Conservation (phyloP, 2,797 vertebrate genomes). For the Chelonia mydas region DNA sequence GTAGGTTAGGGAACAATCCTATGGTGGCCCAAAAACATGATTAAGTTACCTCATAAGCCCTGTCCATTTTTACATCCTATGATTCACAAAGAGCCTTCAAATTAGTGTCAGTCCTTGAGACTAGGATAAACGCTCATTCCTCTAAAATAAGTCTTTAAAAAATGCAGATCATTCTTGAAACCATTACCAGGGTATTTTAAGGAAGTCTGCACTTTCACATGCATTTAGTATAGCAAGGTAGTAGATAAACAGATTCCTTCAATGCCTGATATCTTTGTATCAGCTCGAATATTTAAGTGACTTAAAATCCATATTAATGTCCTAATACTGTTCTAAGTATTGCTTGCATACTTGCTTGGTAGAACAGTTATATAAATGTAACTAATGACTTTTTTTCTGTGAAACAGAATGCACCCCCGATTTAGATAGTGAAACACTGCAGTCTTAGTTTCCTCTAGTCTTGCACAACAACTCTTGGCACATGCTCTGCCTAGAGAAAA, state of each 20-base stretch:
- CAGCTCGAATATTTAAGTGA: not conserved
- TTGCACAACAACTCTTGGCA: not conserved
- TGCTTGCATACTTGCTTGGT: not conserved
- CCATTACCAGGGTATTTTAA: not conserved
- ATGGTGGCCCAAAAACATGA: not conserved
- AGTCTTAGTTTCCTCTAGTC: not conserved
- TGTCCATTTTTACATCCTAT: not conserved
- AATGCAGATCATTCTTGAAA: not conserved
- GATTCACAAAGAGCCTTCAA: not conserved
- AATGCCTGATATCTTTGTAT: not conserved
- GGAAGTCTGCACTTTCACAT: not conserved
- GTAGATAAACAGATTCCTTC: not conserved
- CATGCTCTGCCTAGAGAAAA: not conserved
- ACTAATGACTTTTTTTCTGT: not conserved
- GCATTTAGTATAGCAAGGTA: not conserved
- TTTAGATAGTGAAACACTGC: not conserved
- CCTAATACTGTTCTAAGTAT: not conserved
- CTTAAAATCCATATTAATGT: not conserved
- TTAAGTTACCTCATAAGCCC: not conserved
- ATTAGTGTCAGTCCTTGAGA: not conserved
- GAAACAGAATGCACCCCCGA: not conserved
- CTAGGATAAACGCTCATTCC: not conserved
- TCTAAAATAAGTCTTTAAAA: not conserved
- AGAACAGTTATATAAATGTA: not conserved
- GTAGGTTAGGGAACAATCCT: not conserved